Evolutionary conservation across 1,140 invertebrate genomes (phyloP).

Genomic region (Panulirus ornatus): DNA sequence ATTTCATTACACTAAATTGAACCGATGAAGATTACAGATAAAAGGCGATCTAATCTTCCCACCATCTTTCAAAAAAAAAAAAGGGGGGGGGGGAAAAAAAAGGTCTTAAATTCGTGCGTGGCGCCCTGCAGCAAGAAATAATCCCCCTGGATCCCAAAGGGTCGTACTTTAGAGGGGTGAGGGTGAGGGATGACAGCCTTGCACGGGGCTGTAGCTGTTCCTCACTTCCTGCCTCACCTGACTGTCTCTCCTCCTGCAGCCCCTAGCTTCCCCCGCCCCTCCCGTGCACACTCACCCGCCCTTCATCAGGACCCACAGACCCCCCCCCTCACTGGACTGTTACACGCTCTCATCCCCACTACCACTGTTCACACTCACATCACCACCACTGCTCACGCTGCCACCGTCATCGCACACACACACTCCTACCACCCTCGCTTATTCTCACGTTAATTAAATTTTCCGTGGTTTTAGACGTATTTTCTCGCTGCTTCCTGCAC

Average conservation of each 20-base stretch:
- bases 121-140: neutral
- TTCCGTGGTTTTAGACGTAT: too few relatives aligned
- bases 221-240: slow-evolving; percentile 19
- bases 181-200: slow-evolving; percentile 26
- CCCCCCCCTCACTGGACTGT: neutral
- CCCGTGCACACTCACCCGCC: neutral
- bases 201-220: slow-evolving; percentile 9
- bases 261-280: neutral
- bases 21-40: too few relatives aligned
- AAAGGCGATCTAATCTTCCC: too few relatives aligned
- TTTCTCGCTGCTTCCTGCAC: too few relatives aligned
- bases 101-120: neutral
- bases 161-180: slow-evolving; percentile 33
- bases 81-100: neutral
- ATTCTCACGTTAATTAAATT: neutral
- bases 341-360: neutral
- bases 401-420: neutral
- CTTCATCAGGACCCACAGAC: neutral
- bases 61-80: too few relatives aligned
- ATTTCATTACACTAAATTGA: too few relatives aligned
- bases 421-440: neutral
- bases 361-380: neutral
- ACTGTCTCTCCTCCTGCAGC: neutral
- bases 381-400: neutral
- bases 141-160: neutral